Percentiles rank a stretch among this genome's conserved stretches.
phyloP scores from a whole-genome alignment of 1,140 invertebrate genomes.

The Meloidogyne exigua region DNA sequence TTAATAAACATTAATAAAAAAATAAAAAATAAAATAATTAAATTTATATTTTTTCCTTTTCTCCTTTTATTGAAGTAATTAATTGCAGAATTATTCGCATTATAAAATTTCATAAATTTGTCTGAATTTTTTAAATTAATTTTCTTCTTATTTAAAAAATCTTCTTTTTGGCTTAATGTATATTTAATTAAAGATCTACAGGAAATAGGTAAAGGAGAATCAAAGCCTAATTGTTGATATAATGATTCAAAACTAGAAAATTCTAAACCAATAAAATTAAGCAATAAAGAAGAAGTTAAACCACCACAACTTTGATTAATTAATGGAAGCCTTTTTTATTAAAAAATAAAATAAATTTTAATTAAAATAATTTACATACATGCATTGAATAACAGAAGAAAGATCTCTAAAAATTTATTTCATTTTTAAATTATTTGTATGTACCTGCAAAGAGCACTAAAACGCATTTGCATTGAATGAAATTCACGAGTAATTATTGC shows the following conservation, averaged over 20 bases:
- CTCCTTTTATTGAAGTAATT: background rate
- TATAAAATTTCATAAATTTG: background rate
- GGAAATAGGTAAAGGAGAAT: conserved; percentile 29
- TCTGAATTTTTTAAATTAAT: background rate
- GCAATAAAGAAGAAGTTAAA: conserved; percentile 26
- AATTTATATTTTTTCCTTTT: background rate
- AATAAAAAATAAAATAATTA: background rate
- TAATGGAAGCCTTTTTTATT: conserved; percentile 12
- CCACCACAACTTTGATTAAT: conserved; percentile 33
- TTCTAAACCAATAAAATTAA: conserved; percentile 38
- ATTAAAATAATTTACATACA: conserved; percentile 19
- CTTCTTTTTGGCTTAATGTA: conserved; percentile 4
- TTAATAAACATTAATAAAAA: background rate
- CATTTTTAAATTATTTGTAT: background rate
- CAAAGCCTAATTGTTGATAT: conserved; percentile 33
- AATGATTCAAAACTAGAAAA: conserved; percentile 36
- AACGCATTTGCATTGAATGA: conserved; percentile 31
- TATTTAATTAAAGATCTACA: conserved; percentile 33
- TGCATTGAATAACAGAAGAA: conserved; percentile 22
- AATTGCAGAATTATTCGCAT: background rate
- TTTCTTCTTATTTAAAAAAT: background rate
- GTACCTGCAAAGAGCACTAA: conserved; percentile 35
- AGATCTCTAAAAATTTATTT: conserved; percentile 27
- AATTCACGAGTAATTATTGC: conserved; percentile 36
- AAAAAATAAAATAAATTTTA: background rate